Evolutionary conservation across 2,888 invertebrate species (phyloP).

Genomic region (Pandemis cinnamomeana): DNA sequence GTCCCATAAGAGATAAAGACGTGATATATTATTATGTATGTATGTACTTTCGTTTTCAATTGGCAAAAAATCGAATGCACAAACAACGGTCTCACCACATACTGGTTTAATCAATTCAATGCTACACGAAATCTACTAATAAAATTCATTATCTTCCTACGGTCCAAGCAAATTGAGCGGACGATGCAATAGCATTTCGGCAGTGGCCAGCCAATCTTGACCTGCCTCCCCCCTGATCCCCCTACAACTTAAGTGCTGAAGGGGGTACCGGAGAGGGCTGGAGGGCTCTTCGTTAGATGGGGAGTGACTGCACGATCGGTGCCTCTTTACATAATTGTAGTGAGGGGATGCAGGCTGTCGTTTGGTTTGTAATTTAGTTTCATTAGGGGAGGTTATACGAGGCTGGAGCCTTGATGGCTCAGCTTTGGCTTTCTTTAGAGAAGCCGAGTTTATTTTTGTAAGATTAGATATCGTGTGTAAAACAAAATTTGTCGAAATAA

Average conservation of each 20-base stretch:
- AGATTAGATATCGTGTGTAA: too few relatives aligned
- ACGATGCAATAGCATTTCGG: conserved; percentile 7
- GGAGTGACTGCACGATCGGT: conserved; percentile 26
- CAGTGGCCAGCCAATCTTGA: background rate
- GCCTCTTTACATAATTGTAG: conserved; percentile 37
- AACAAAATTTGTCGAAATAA: too few relatives aligned
- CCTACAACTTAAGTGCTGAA: conserved; percentile 18
- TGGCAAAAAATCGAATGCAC: background rate
- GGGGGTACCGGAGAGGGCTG: conserved; percentile 7
- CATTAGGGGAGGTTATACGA: conserved; percentile 16
- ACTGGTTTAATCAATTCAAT: conserved; percentile 4
- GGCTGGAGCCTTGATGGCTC: background rate
- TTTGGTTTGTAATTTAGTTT: conserved; percentile 37
- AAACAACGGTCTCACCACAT: background rate
- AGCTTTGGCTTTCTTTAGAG: background rate
- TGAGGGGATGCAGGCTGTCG: conserved; percentile 11
- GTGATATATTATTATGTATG: too few relatives aligned
- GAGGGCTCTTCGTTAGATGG: conserved; percentile 22
- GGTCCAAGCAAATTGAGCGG: conserved; percentile 18
- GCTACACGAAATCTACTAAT: conserved; percentile 1
- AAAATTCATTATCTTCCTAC: conserved; percentile 5
- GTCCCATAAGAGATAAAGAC: too few relatives aligned
- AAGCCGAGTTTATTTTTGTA: too few relatives aligned
- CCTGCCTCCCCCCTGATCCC: conserved; percentile 3
- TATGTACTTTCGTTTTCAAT: too few relatives aligned